A percentile compares a stretch with the other conserved stretches of the same genome.
Evolutionary conservation across 2,888 invertebrate species (phyloP).

Genomic region (Periphyllus acericola): DNA sequence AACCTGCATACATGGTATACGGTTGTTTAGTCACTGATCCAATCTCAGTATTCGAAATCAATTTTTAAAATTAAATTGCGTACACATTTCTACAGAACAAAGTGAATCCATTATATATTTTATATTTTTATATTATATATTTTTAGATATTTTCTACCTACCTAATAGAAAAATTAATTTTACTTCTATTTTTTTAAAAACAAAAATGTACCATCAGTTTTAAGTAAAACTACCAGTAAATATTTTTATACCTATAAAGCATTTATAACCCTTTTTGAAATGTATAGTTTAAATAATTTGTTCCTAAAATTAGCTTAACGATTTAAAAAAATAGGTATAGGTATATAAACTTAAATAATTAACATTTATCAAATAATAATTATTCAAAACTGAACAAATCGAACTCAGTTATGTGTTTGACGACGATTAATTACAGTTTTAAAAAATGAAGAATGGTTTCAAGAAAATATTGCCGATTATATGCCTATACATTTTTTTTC

Average conservation of each 20-base stretch:
- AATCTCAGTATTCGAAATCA: neutral
- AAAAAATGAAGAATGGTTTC: neutral
- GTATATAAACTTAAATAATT: neutral
- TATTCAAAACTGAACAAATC: neutral
- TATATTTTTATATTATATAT: too few species aligned
- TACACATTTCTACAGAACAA: neutral
- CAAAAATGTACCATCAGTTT: neutral
- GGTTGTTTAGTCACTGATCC: neutral
- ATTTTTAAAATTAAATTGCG: neutral
- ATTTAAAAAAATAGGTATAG: too few species aligned
- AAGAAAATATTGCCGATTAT: neutral
- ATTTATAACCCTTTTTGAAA: too few species aligned
- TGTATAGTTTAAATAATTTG: neutral
- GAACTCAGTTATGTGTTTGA: neutral
- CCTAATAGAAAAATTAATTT: too few species aligned
- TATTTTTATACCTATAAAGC: too few species aligned
- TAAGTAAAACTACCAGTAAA: neutral
- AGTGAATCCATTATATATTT: too few species aligned
- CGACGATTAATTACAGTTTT: neutral
- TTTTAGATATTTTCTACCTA: too few species aligned
- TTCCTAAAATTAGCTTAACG: neutral
- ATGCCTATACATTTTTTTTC: too few species aligned
- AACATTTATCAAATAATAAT: neutral
- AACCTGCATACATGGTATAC: too few species aligned
- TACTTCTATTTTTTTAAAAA: too few species aligned